Percentiles rank a stretch among this genome's conserved stretches.
phyloP scores from a whole-genome alignment of 2,888 invertebrate genomes.

The Caenorhabditis afra region DNA sequence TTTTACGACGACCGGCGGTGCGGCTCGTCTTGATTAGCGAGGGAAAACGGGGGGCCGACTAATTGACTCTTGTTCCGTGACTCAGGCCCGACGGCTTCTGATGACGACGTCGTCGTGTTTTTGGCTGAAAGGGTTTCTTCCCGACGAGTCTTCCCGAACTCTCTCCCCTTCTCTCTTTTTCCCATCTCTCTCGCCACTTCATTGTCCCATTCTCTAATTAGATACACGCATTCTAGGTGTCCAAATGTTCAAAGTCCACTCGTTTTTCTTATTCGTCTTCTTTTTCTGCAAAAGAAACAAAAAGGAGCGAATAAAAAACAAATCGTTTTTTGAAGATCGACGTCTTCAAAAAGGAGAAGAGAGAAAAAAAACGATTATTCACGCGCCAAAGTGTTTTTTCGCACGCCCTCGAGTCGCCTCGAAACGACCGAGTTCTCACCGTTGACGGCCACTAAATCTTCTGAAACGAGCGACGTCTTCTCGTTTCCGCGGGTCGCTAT shows the following conservation, averaged over 20 bases:
- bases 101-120: background rate
- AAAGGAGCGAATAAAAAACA: conserved; percentile 26
- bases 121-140: conserved; percentile 23
- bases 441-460: conserved; percentile 45
- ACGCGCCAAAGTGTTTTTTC: conserved; percentile 42
- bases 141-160: too few relatives aligned
- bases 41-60: conserved; percentile 13
- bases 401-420: conserved; percentile 36
- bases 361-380: conserved; percentile 35
- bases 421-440: conserved; percentile 38
- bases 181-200: conserved; percentile 6
- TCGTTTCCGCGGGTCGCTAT: conserved; percentile 10
- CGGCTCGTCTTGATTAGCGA: conserved; percentile 33
- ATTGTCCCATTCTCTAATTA: conserved; percentile 35
- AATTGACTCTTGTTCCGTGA: conserved; percentile 25
- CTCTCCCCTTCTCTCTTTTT: conserved; percentile 7
- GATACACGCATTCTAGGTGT: conserved; percentile 18
- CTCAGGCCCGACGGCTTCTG: conserved; percentile 19
- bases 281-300: conserved; percentile 27
- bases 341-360: conserved; percentile 9
- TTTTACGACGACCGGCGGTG: too few relatives aligned
- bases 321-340: conserved; percentile 41
- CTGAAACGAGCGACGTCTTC: conserved; percentile 25
- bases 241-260: conserved; percentile 32
- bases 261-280: background rate